Evolutionary conservation across 2,797 vertebrate species (phyloP), one percentile per base, ranked within the genome.

Genomic region (Limosa lapponica): DNA sequence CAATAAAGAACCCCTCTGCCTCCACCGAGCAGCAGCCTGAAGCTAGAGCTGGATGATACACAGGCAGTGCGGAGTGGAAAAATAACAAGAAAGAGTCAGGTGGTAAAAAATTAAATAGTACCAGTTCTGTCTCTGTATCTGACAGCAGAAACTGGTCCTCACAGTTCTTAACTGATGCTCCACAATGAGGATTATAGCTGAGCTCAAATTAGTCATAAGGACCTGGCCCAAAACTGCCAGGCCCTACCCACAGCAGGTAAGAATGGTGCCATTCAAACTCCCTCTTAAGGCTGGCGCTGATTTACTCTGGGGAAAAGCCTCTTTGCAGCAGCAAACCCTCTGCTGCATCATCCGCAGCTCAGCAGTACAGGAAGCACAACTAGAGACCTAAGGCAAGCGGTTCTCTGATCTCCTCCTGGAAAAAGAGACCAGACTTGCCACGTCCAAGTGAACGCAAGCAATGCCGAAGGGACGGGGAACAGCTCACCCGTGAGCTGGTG

Each of bases 181-280:
- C 25, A n/a, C 66, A 48, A 66, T 1, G 27, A 43, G 51, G 80
- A 51, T 89, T 69, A 66, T 9, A 65, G 54, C 37, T 55, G 82
- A 90, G 46, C 46, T 67, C n/a, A 71, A 62, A 92, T 87, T 77
- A 91, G 87, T 89, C 75, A 89, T 57, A 75, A 79, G 62, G 66
- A 89, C 34, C 32, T 67, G 86, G 70, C 69, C 90, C 75, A 79
- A n/a, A 75, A 41, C 57, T 49, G 27, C 48, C 25, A 23, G 52
- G 52, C 55, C 32, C 15, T 66, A 16, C 48, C 54, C 64, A 39
- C 30, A 61, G 58, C 80, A 44, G 61, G 46, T 27, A 11, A 80
- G 59, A 34, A 87, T 58, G 46, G 69, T 43, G 32, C 51, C 73
- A 36, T 51, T 86, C 82, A 72, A 81, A 36, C 13, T 43, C 27